Base-by-base conservation (phyloP, 2,797 vertebrate species). In the Phataginus tricuspis region DNA sequence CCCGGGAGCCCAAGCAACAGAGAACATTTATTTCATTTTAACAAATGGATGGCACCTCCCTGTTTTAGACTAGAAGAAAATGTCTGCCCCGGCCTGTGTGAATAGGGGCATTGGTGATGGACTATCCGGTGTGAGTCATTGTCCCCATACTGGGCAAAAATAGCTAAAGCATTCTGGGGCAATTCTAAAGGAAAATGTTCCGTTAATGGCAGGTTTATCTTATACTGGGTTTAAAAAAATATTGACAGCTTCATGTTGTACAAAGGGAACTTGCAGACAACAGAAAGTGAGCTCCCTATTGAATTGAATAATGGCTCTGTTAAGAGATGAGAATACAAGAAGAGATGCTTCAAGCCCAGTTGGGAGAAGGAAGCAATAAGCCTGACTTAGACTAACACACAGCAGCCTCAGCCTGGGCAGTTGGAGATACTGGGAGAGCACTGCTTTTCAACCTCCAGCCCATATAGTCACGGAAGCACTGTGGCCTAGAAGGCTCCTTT, bases 1-100 rank as follows among this genome's bases (percentile, higher is more conserved):
- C 95, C 97, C 31, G 15, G 97, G 95, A 97, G 86, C 96, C 94
- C 49, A 83, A 91, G 94, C 95, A 86, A 39, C 90, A 91, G 68
- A 97, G 96, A 94, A 89, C 96, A 95, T 97, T 97, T 97, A 96
- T 98, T 97, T 95, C 97, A 96, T 97, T 96, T 97, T 93, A 97
- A 96, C 92, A 97, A 97, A 97, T 95, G 94, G 94, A 96, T 97
- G 59, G 79, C 72, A 93, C 90, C 97, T 97, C 90, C 95, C 82
- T 95, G 83, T 94, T 97, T 96, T 79, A 90, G 88, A 74, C 72
- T 90, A 51, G 74, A 97, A 89, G 90, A 92, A 96, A 97, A 96
- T 90, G 87, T 97, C 74, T 95, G 78, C 75, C 95, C 91, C 80
- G 85, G 82, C 96, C 96, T 97, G 71, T 94, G 79, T 86, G 96